phyloP scores from a whole-genome alignment of 2,888 invertebrate genomes.

The Tanypteryx hageni region DNA sequence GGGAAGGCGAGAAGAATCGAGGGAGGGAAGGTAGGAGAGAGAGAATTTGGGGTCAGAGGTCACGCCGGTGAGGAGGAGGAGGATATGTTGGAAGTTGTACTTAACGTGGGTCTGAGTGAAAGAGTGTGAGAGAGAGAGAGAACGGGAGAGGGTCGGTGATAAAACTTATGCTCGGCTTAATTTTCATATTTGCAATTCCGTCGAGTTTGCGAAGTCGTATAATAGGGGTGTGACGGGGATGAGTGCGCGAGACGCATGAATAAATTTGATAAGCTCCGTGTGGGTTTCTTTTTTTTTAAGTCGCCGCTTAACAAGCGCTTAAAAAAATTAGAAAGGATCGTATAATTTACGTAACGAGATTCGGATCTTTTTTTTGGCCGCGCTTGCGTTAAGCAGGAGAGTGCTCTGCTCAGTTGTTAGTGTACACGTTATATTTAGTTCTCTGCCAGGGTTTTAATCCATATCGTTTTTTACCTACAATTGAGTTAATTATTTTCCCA shows the following conservation, averaged over 20 bases:
- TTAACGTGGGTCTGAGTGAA: not conserved
- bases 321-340: no score
- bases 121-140: not conserved
- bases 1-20: not conserved
- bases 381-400: no score
- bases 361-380: no score
- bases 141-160: not conserved
- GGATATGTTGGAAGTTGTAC: not conserved
- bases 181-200: slow-evolving; percentile 49
- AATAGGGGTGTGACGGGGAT: slow-evolving; percentile 3
- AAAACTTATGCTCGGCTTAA: slow-evolving; percentile 36
- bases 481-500: no score
- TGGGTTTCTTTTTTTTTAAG: no score
- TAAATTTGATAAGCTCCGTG: slow-evolving; percentile 43
- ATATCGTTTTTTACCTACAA: no score
- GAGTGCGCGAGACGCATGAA: not conserved
- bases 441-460: no score
- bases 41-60: not conserved
- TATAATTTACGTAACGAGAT: no score
- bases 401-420: no score
- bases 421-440: no score
- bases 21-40: not conserved
- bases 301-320: no score
- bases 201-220: slow-evolving; percentile 38
- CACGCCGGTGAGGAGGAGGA: not conserved